Conservation (phyloP, 2,888 invertebrate species). For the Lobophora halterata region DNA sequence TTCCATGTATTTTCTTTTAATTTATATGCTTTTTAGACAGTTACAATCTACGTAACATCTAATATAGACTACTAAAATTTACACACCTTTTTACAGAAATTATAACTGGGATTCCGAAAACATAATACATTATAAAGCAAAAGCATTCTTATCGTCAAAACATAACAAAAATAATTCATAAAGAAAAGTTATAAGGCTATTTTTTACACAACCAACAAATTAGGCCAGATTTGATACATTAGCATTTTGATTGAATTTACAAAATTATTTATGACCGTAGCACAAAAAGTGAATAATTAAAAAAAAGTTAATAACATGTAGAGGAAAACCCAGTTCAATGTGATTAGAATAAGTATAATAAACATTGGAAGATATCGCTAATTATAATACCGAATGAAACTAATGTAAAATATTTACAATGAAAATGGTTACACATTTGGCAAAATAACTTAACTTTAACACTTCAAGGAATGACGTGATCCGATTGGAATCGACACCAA, state of each 20-base stretch:
- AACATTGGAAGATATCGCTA: slow-evolving; percentile 34
- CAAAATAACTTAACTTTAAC: slow-evolving; percentile 65
- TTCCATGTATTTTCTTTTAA: slow-evolving; percentile 54
- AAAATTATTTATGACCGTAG: neutral
- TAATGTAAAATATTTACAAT: slow-evolving; percentile 66
- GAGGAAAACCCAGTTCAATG: slow-evolving; percentile 42
- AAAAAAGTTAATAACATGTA: slow-evolving; percentile 3
- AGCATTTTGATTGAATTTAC: neutral
- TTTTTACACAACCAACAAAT: slow-evolving; percentile 14
- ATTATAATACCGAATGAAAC: slow-evolving; percentile 41
- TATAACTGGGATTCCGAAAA: slow-evolving; percentile 61
- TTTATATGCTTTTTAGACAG: slow-evolving; percentile 62
- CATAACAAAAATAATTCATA: slow-evolving; percentile 1
- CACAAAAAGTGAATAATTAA: neutral
- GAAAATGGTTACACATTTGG: slow-evolving; percentile 65
- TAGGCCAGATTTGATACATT: slow-evolving; percentile 34
- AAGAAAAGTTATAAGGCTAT: slow-evolving; percentile 4
- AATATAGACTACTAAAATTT: slow-evolving; percentile 74
- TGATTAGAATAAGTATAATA: slow-evolving; percentile 20
- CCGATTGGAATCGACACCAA: slow-evolving; percentile 19
- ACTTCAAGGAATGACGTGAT: slow-evolving; percentile 34
- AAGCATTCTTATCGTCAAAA: slow-evolving; percentile 12
- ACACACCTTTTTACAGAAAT: slow-evolving; percentile 74
- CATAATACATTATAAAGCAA: slow-evolving; percentile 29
- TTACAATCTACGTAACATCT: slow-evolving; percentile 77